These are phyloP conservation scores for Laticauda colubrina DNA, from an alignment of 2,113 vertebrate genomes.

Conservation along the genomic window DNA sequence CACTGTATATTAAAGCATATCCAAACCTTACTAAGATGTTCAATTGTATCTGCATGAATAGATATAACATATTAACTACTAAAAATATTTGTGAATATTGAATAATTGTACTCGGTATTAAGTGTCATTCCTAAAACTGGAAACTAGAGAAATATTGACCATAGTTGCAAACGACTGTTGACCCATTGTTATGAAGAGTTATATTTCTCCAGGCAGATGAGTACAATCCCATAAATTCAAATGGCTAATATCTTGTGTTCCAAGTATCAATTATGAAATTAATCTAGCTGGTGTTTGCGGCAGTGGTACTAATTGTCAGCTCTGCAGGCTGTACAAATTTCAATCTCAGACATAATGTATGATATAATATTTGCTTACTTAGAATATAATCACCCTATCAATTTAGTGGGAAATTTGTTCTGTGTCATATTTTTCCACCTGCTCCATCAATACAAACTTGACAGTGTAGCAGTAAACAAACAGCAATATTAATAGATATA, in stretches of 20 bases:
- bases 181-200: not conserved
- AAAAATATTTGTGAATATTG: not conserved
- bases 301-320: constrained; percentile 38
- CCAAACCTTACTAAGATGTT: not conserved
- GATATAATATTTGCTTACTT: constrained; percentile 54
- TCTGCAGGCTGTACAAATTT: constrained; percentile 38
- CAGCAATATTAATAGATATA: constrained; percentile 26
- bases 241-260: constrained; percentile 49
- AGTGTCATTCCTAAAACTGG: constrained; percentile 16
- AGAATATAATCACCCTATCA: constrained; percentile 45
- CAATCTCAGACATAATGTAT: constrained; percentile 38
- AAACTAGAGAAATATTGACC: constrained; percentile 10
- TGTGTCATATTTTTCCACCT: constrained; percentile 18
- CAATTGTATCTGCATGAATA: not conserved
- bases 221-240: constrained; percentile 32
- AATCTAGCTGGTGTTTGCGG: constrained; percentile 54
- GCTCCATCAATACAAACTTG: constrained; percentile 31
- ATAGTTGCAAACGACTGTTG: not conserved
- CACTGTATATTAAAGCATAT: not conserved
- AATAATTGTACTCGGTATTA: constrained; percentile 21
- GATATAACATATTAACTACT: not conserved
- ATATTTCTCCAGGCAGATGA: constrained; percentile 2
- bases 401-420: constrained; percentile 46
- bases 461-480: constrained; percentile 34
- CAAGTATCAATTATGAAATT: constrained; percentile 53